phyloP scores from a whole-genome alignment of 2,888 invertebrate genomes.

The Cloeon dipterum region DNA sequence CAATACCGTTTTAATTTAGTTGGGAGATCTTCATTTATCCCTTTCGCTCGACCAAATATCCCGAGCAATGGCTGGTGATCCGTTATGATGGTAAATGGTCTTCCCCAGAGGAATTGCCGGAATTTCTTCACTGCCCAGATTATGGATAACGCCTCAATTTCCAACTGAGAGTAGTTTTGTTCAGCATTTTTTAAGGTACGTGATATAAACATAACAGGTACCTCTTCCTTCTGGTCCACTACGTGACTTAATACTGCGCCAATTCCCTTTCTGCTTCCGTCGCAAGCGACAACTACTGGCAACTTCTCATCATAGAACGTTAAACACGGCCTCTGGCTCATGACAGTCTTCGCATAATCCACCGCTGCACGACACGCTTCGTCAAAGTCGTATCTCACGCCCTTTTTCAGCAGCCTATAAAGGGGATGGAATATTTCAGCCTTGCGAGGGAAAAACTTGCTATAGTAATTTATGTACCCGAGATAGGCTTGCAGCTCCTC shows the following conservation, averaged over 20 bases:
- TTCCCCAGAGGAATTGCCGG: neutral
- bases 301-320: conserved; percentile 12
- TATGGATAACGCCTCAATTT: conserved; percentile 10
- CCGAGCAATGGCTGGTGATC: neutral
- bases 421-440: too few species aligned
- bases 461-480: too few species aligned
- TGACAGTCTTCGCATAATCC: neutral
- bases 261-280: conserved; percentile 13
- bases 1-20: too few species aligned
- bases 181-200: too few species aligned
- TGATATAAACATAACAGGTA: too few species aligned
- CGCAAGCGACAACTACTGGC: conserved; percentile 12
- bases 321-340: conserved; percentile 9
- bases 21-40: too few species aligned
- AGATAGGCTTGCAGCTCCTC: neutral
- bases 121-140: conserved; percentile 14
- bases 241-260: conserved; percentile 11
- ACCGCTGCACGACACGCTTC: neutral
- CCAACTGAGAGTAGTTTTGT: too few species aligned
- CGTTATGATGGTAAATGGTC: neutral
- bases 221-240: too few species aligned
- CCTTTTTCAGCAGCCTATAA: neutral
- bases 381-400: neutral
- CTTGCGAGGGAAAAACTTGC: too few species aligned
- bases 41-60: neutral